Evolutionary conservation across 2,888 invertebrate species (phyloP), one percentile per base, ranked within the genome.

Genomic region (Amorpha juglandis): DNA sequence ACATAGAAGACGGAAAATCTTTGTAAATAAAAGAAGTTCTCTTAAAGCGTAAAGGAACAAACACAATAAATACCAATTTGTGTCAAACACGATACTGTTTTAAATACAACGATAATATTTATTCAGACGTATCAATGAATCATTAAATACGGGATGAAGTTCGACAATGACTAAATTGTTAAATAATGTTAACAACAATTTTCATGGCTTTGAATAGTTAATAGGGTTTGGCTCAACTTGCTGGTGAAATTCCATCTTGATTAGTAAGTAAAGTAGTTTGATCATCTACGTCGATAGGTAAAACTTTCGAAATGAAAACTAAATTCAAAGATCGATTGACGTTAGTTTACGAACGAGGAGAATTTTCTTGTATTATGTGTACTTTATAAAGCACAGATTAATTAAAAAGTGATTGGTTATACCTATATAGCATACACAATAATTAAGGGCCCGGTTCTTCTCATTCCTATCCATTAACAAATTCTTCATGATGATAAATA

Each of bases 251-350:
- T 63, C 63, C 51, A 63, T 51, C 63, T 63, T 51, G 51, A 63
- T 63, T 63, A 51, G 63, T 42, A 64, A 62, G 58, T 62, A 52
- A 62, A n/a, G 42, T 68, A 62, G 65, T 70, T 67, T 67, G 63
- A 51, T 63, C 48, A 63, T 63, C 58, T 19, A 58, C 19, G 42
- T 58, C 38, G 58, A 58, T 58, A 58, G 58, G 58, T 58, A 19
- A 55, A 58, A 58, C 58, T 58, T 58, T 38, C 19, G 42, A 58
- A 58, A 58, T 58, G 58, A 58, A 58, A 55, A 55, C 55, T 55
- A 38, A 42, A 58, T 58, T 58, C 58, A 42, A 58, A 19, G 58
- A 58, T 58, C 58, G 58, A 58, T 58, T 58, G 19, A 19, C 58
- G 42, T 58, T 4, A 19, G 38, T 58, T 19, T 58, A 38, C 58